These are phyloP conservation scores for Probosciger aterrimus DNA, from an alignment of 2,113 vertebrate species.

Conservation along the genomic window DNA sequence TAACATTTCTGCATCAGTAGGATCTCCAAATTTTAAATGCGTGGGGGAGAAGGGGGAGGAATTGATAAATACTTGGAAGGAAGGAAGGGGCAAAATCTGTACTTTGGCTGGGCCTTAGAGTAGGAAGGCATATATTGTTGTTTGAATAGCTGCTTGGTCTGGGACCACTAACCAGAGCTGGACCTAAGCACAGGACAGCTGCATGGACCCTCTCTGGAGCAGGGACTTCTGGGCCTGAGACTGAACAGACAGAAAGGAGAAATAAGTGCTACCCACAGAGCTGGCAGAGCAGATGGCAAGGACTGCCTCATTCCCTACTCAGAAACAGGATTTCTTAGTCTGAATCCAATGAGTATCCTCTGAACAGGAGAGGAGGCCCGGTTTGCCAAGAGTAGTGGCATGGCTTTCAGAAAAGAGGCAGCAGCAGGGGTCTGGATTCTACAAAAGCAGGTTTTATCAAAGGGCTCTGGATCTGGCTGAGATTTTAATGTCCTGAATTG, in stretches of 20 bases:
- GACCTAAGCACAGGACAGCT: neutral
- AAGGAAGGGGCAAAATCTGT: neutral
- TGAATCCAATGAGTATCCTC: neutral
- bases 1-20: neutral
- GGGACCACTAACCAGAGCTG: neutral
- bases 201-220: neutral
- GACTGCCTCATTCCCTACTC: neutral
- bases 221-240: neutral
- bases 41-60: neutral
- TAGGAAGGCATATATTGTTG: neutral
- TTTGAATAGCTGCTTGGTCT: neutral
- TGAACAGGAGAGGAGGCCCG: neutral
- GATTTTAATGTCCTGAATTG: neutral
- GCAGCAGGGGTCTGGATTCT: conserved; percentile 22
- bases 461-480: neutral
- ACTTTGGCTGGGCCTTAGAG: neutral
- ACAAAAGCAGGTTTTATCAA: conserved; percentile 3
- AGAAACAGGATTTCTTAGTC: neutral
- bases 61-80: neutral
- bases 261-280: neutral
- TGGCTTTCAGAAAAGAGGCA: neutral
- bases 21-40: neutral
- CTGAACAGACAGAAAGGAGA: neutral
- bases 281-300: neutral
- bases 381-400: neutral